Conservation (phyloP, 2,888 invertebrate species). For the Drosophila infuscata region DNA sequence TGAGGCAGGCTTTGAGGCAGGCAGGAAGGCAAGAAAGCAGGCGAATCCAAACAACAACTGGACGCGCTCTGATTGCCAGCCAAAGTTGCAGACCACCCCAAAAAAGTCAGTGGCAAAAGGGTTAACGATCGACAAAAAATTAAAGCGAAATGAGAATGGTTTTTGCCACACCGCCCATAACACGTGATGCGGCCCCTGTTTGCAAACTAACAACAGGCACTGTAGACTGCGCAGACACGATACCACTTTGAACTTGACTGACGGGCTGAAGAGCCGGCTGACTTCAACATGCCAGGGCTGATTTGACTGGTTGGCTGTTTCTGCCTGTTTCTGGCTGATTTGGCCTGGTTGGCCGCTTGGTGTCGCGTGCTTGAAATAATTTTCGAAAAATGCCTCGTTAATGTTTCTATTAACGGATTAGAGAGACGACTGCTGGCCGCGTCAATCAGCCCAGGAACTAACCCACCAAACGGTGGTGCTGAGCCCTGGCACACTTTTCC, state of each 20-base stretch:
- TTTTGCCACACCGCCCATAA: conserved; percentile 45
- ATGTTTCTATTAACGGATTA: conserved; percentile 84
- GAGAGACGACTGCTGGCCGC: conserved; percentile 52
- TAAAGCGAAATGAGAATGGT: conserved; percentile 68
- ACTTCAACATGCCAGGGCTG: conserved; percentile 42
- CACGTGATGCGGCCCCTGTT: conserved; percentile 38
- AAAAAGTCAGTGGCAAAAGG: conserved; percentile 58
- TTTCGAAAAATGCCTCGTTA: conserved; percentile 81
- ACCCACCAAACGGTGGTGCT: neutral
- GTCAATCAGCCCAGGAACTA: conserved; percentile 58
- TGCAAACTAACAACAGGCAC: conserved; percentile 45
- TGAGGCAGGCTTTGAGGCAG: conserved; percentile 1
- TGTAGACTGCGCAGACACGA: conserved; percentile 24
- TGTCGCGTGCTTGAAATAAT: conserved; percentile 82
- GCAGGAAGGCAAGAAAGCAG: conserved; percentile 11
- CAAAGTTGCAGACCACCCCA: conserved; percentile 36
- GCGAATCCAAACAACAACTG: conserved; percentile 24
- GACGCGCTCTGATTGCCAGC: conserved; percentile 73
- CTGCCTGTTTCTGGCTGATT: conserved; percentile 4
- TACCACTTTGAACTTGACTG: conserved; percentile 78
- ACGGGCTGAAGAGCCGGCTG: conserved; percentile 67
- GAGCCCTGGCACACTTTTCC: conserved; percentile 36
- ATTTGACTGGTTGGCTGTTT: conserved; percentile 13
- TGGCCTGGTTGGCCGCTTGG: conserved; percentile 1
- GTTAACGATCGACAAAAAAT: conserved; percentile 82